Evolutionary conservation across 2,797 vertebrate genomes (phyloP).

Genomic region (Synanceia verrucosa): DNA sequence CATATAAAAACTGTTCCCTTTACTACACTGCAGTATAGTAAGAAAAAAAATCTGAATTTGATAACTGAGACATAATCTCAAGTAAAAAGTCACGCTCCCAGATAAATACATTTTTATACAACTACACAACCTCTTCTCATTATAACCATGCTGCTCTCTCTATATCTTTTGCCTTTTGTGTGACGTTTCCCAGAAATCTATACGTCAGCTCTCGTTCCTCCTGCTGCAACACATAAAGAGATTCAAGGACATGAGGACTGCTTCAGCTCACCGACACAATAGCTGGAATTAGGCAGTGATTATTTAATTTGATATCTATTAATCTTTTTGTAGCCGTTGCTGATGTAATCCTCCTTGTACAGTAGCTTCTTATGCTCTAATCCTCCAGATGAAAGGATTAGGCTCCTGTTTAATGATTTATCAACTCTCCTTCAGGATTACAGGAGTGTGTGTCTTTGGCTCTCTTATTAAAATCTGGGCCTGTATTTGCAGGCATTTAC

Average conservation of each 20-base stretch:
- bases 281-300: slow-evolving; percentile 50
- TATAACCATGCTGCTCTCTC: no score
- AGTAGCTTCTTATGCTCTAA: slow-evolving; percentile 28
- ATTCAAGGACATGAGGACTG: slow-evolving; percentile 10
- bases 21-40: no score
- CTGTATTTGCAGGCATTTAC: not conserved
- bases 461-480: slow-evolving; percentile 51
- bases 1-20: no score
- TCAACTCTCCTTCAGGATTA: slow-evolving; percentile 56
- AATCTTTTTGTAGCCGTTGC: slow-evolving; percentile 42
- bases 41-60: no score
- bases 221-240: slow-evolving; percentile 14
- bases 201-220: not conserved
- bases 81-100: no score
- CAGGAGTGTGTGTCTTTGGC: slow-evolving; percentile 22
- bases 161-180: no score
- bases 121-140: no score
- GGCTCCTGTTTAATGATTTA: slow-evolving; percentile 56
- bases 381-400: slow-evolving; percentile 61
- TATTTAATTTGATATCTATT: slow-evolving; percentile 66
- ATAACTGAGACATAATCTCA: no score
- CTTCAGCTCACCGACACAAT: slow-evolving; percentile 47
- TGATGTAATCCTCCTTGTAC: slow-evolving; percentile 53
- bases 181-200: no score
- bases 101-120: no score